Evolutionary conservation across 2,113 vertebrate species (phyloP).

Genomic region (Natator depressus): DNA sequence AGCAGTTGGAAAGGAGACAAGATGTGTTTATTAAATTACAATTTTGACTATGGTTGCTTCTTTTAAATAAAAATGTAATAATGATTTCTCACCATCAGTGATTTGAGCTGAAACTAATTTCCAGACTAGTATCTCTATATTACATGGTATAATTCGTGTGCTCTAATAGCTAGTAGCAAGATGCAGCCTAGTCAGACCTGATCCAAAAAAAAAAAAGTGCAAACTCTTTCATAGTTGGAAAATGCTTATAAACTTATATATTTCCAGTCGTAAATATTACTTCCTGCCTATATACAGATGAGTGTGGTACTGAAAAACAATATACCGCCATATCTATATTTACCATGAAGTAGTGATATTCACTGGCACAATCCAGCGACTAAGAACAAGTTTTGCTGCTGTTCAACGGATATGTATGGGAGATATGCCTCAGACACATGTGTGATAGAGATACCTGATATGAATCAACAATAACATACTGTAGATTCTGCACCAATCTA

Average conservation of each 20-base stretch:
- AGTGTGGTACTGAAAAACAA: background rate
- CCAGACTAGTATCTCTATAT: conserved; percentile 2
- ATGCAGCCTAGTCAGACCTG: conserved; percentile 7
- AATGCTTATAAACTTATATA: conserved; percentile 9
- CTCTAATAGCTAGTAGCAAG: conserved; percentile 17
- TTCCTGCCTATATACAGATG: background rate
- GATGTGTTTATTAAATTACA: background rate
- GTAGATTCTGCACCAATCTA: background rate
- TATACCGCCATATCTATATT: background rate
- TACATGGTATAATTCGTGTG: background rate
- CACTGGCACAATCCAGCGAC: conserved; percentile 33
- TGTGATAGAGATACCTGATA: background rate
- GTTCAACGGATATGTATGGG: conserved; percentile 47
- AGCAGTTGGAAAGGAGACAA: background rate
- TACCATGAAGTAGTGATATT: conserved; percentile 55
- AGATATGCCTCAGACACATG: background rate
- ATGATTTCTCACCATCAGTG: background rate
- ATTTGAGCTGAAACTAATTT: background rate
- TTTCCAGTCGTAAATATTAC: conserved; percentile 46
- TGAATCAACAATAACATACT: background rate
- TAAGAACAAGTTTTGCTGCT: conserved; percentile 40
- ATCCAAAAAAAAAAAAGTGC: conserved; percentile 12
- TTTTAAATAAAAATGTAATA: background rate
- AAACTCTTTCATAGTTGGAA: conserved; percentile 16
- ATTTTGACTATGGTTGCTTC: background rate